Conservation (phyloP, 2,113 vertebrate species). For the Cyanoramphus novaezelandiae region DNA sequence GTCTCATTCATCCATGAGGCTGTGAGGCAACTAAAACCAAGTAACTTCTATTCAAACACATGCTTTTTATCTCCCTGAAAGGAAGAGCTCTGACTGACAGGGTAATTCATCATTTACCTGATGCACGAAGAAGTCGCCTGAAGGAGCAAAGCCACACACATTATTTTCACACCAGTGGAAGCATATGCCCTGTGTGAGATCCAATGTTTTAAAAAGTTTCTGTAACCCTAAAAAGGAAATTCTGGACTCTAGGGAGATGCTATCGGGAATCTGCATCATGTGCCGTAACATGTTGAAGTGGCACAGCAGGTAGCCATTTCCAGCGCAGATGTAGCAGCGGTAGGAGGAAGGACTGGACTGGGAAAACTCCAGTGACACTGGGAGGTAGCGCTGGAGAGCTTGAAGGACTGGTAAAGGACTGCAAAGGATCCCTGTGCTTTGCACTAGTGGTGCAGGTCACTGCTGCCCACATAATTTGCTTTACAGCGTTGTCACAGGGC, state of each 20-base stretch:
- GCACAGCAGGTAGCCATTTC: neutral
- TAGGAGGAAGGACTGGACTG: neutral
- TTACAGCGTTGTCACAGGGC: neutral
- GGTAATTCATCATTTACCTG: slow-evolving; percentile 68
- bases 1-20: neutral
- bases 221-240: neutral
- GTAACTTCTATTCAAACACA: slow-evolving; percentile 10
- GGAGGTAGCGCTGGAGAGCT: neutral
- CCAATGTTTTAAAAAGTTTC: neutral
- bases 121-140: slow-evolving; percentile 11
- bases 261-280: neutral
- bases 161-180: slow-evolving; percentile 17
- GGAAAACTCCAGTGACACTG: neutral
- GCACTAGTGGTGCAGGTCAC: neutral
- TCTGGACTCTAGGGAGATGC: neutral
- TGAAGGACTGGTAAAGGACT: neutral
- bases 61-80: slow-evolving; percentile 57
- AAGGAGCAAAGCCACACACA: slow-evolving; percentile 37
- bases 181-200: neutral
- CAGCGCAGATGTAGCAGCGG: neutral
- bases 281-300: accelerated
- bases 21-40: slow-evolving; percentile 25
- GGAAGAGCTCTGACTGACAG: slow-evolving; percentile 50
- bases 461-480: neutral
- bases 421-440: neutral